A percentile compares a stretch with the other conserved stretches of the same genome.
Conservation (phyloP, 2,888 invertebrate species). For the Masnerella sp. region DNA sequence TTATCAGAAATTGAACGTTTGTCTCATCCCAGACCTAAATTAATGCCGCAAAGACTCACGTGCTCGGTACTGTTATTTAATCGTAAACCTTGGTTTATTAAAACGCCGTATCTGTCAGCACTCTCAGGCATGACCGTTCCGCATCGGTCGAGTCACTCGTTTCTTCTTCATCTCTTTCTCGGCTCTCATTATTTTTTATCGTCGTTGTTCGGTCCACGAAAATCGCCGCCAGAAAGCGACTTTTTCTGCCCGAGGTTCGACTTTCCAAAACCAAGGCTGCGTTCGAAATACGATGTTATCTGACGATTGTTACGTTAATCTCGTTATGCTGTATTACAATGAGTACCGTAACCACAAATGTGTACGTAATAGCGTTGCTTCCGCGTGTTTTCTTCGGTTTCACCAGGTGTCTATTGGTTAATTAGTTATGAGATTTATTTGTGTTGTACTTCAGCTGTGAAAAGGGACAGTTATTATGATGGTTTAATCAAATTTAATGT, state of each 20-base stretch:
- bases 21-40: conserved; percentile 34
- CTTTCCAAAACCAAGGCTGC: conserved; percentile 42
- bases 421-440: conserved; percentile 13
- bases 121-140: conserved; percentile 64
- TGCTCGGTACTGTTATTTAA: conserved; percentile 62
- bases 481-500: no score
- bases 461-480: no score
- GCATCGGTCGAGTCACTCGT: conserved; percentile 60
- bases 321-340: conserved; percentile 48
- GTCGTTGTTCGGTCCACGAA: background rate
- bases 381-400: conserved; percentile 39
- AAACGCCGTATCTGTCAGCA: conserved; percentile 60
- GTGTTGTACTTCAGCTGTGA: no score
- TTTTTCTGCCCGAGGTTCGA: background rate
- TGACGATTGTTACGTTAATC: conserved; percentile 51
- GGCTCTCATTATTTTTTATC: conserved; percentile 28
- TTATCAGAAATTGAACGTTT: conserved; percentile 39
- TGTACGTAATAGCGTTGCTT: conserved; percentile 31
- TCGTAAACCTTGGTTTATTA: conserved; percentile 60
- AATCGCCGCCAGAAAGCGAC: background rate
- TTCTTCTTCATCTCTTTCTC: conserved; percentile 23
- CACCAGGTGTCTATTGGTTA: conserved; percentile 36
- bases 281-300: conserved; percentile 48
- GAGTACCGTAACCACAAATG: conserved; percentile 38
- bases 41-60: conserved; percentile 34